Percentiles rank a stretch among this genome's conserved stretches.
These are phyloP conservation scores for Holothuria leucospilota DNA, from an alignment of 53 echinoderm and acorn worm species.

Conservation along the genomic window DNA sequence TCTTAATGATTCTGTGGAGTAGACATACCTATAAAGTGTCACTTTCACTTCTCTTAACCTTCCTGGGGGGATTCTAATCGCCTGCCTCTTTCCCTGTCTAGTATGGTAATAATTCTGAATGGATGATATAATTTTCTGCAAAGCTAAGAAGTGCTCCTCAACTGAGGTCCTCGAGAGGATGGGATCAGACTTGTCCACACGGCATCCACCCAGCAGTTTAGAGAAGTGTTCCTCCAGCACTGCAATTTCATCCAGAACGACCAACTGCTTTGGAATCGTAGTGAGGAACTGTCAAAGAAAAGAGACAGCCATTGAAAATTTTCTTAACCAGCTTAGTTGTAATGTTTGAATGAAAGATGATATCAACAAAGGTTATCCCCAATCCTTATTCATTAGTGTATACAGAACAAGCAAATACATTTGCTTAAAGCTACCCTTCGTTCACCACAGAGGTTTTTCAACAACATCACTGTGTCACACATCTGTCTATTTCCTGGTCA, in stretches of 20 bases:
- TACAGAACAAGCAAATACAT: no score
- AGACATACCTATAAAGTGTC: slow-evolving; percentile 25
- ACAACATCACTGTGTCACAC: no score
- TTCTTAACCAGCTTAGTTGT: no score
- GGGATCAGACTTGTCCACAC: slow-evolving; percentile 41
- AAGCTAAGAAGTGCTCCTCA: slow-evolving; percentile 7
- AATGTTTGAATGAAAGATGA: no score
- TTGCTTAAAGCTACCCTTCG: no score
- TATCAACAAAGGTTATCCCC: no score
- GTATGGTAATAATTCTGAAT: slow-evolving; percentile 47
- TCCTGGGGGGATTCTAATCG: slow-evolving; percentile 48
- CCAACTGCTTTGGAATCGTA: slow-evolving; percentile 6
- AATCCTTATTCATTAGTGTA: no score
- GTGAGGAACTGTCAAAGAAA: slow-evolving; percentile 34
- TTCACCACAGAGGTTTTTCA: no score
- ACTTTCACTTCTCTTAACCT: slow-evolving; percentile 36
- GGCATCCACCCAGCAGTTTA: slow-evolving; percentile 40
- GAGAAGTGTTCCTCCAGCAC: slow-evolving; percentile 40
- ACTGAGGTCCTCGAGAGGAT: slow-evolving; percentile 32
- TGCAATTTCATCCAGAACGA: slow-evolving; percentile 2
- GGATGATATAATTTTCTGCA: slow-evolving; percentile 29
- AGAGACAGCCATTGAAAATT: neutral
- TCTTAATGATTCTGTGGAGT: no score
- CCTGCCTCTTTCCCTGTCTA: slow-evolving; percentile 37
- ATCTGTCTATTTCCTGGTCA: no score